phyloP scores from a whole-genome alignment of 2,113 vertebrate genomes.

The Callionymus lyra region DNA sequence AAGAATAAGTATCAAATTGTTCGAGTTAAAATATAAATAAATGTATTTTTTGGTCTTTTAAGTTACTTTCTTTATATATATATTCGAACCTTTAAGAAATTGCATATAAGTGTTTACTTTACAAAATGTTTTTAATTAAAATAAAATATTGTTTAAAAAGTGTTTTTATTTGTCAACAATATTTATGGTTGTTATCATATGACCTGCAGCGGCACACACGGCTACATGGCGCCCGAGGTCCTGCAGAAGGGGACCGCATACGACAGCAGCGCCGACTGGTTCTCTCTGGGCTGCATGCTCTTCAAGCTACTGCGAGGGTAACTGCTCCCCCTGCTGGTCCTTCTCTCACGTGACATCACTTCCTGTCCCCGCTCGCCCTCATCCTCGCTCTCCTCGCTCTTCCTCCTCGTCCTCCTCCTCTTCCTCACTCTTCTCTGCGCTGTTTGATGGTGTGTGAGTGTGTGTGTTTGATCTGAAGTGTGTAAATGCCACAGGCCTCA shows the following conservation, averaged over 20 bases:
- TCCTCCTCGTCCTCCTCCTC: background rate
- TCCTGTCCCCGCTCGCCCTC: background rate
- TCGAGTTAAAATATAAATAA: too few relatives aligned
- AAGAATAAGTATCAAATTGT: too few relatives aligned
- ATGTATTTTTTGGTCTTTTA: too few relatives aligned
- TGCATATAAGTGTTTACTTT: too few relatives aligned
- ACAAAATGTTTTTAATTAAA: too few relatives aligned
- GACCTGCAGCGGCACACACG: conserved; percentile 81
- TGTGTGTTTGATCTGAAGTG: conserved; percentile 60
- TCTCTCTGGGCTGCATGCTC: conserved; percentile 97
- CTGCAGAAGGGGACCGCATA: conserved; percentile 95
- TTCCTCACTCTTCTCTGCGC: background rate
- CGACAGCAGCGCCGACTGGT: conserved; percentile 98
- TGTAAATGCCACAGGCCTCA: conserved; percentile 63
- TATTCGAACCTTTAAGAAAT: too few relatives aligned
- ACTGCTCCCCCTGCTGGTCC: conserved; percentile 18
- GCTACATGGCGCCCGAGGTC: conserved; percentile 98
- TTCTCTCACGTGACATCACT: conserved; percentile 4
- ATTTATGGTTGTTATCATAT: background rate
- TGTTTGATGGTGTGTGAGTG: conserved; percentile 30
- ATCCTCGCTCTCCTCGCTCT: conserved; percentile 15
- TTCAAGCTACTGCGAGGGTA: conserved; percentile 97
- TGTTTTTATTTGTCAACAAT: too few relatives aligned
- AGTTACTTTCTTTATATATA: too few relatives aligned
- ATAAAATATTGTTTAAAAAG: too few relatives aligned